phyloP scores from a whole-genome alignment of 2,888 invertebrate species.

The Mycalesis mineus region DNA sequence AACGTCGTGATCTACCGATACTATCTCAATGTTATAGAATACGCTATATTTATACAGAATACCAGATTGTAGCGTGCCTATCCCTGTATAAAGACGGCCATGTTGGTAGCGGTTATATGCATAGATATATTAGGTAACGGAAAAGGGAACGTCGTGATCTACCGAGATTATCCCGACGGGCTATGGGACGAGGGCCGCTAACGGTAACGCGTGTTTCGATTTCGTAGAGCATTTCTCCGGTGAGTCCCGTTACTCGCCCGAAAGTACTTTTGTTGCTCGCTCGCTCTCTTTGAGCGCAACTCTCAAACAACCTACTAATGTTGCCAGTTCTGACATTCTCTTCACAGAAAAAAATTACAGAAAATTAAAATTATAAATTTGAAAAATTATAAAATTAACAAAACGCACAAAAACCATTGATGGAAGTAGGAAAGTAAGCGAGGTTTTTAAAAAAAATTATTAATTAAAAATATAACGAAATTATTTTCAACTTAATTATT shows the following conservation, averaged over 20 bases:
- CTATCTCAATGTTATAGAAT: no score
- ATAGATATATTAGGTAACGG: constrained; percentile 18
- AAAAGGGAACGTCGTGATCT: constrained; percentile 42
- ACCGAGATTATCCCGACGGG: constrained; percentile 64
- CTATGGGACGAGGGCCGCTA: constrained; percentile 69
- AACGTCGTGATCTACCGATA: no score
- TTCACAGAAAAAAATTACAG: no score
- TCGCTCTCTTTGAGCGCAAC: constrained; percentile 37
- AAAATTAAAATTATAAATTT: not conserved
- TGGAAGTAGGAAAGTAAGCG: no score
- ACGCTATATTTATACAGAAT: no score
- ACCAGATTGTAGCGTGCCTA: no score
- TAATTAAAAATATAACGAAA: no score
- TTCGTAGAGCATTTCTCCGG: constrained; percentile 79
- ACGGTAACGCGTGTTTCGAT: constrained; percentile 77
- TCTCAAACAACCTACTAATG: constrained; percentile 28
- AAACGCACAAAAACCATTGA: no score
- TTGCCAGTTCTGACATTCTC: not conserved
- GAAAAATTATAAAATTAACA: no score
- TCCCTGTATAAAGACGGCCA: not conserved
- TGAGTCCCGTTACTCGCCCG: constrained; percentile 73
- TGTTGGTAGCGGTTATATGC: constrained; percentile 3
- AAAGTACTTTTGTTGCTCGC: constrained; percentile 73
- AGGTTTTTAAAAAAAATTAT: no score
- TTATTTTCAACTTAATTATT: no score